phyloP scores from a whole-genome alignment of 2,888 invertebrate genomes.

The Leptinotarsa peninsularis region DNA sequence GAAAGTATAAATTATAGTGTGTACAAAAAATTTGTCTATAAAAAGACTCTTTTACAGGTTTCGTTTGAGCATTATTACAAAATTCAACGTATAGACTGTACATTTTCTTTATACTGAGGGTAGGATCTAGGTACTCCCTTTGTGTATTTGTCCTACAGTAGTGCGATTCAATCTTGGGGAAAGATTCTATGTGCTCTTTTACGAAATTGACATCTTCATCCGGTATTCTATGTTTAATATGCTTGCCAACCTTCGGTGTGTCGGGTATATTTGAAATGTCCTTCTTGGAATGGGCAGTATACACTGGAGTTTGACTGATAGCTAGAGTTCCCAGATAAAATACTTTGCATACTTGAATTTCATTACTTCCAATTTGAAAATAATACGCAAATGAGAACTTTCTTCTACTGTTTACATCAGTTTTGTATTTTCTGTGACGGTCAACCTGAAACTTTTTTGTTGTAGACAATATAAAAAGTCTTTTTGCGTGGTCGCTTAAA shows the following conservation, averaged over 20 bases:
- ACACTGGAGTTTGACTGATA: slow-evolving; percentile 33
- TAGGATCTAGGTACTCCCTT: slow-evolving; percentile 33
- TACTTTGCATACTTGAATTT: slow-evolving; percentile 40
- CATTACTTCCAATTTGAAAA: slow-evolving; percentile 32
- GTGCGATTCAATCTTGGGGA: slow-evolving; percentile 33
- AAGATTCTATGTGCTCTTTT: slow-evolving; percentile 33
- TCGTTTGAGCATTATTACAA: slow-evolving; percentile 31
- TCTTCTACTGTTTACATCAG: slow-evolving; percentile 39
- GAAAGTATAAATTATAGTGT: too few relatives aligned
- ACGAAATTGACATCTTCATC: slow-evolving; percentile 32
- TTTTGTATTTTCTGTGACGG: slow-evolving; percentile 35
- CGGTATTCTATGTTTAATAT: slow-evolving; percentile 33
- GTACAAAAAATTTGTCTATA: neutral
- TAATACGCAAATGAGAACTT: slow-evolving; percentile 32
- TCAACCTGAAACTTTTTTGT: slow-evolving; percentile 26
- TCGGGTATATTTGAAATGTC: slow-evolving; percentile 27
- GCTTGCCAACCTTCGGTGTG: slow-evolving; percentile 29
- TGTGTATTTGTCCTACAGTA: slow-evolving; percentile 32
- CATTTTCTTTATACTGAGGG: slow-evolving; percentile 42
- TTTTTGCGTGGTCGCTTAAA: slow-evolving; percentile 15
- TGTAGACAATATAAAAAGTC: slow-evolving; percentile 29
- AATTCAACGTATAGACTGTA: slow-evolving; percentile 42
- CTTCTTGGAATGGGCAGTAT: slow-evolving; percentile 19
- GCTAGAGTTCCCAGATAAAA: slow-evolving; percentile 38
- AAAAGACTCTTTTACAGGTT: slow-evolving; percentile 27